Percentiles rank a stretch among this genome's conserved stretches.
phyloP scores from a whole-genome alignment of 2,113 vertebrate species.

The Onychorhynchus coronatus region DNA sequence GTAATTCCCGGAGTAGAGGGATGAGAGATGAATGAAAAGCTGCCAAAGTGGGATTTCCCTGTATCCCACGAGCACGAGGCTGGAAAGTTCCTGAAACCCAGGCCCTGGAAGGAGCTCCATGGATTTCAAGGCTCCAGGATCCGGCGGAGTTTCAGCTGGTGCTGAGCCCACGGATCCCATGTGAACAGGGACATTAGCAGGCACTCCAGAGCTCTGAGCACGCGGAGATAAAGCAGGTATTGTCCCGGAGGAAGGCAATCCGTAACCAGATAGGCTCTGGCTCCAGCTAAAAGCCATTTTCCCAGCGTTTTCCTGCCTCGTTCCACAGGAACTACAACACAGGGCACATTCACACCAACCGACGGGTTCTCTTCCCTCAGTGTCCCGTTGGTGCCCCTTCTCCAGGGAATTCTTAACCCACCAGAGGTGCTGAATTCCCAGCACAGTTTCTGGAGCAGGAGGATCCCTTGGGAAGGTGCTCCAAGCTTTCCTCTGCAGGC shows the following conservation, averaged over 20 bases:
- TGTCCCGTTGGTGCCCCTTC: not conserved
- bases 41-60: not conserved
- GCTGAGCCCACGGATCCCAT: not conserved
- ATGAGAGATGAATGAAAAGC: not conserved
- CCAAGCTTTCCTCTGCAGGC: not conserved
- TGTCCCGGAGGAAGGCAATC: conserved; percentile 34
- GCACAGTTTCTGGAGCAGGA: not conserved
- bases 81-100: not conserved
- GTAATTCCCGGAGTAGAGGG: fast-evolving
- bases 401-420: not conserved
- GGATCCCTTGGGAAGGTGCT: fast-evolving
- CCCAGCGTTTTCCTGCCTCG: not conserved
- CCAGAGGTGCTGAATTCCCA: fast-evolving
- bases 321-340: not conserved
- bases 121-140: not conserved
- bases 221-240: conserved; percentile 14
- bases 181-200: not conserved
- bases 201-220: not conserved
- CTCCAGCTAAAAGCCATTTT: conserved; percentile 27
- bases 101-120: not conserved
- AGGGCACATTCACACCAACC: not conserved
- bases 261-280: conserved; percentile 54
- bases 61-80: not conserved
- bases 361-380: not conserved
- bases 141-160: not conserved